phyloP scores from a whole-genome alignment of 2,888 invertebrate genomes.

The Nyleta sp. region DNA sequence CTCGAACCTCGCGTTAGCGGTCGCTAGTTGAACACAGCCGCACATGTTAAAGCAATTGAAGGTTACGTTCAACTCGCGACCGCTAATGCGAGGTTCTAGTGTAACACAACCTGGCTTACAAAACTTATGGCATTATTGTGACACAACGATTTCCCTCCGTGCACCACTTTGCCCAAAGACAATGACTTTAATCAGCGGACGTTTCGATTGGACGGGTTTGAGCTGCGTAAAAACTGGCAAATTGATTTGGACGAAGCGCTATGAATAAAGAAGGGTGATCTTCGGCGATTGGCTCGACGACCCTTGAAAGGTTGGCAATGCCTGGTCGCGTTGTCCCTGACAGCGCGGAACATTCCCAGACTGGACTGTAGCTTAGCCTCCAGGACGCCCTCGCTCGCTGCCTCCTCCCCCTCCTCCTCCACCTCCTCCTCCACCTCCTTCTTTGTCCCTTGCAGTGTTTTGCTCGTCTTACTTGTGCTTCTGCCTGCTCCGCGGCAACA shows the following conservation, averaged over 20 bases:
- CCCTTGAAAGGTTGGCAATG: slow-evolving; percentile 59
- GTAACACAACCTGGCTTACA: no score
- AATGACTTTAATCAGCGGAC: no score
- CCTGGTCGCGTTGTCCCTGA: slow-evolving; percentile 65
- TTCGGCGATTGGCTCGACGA: slow-evolving; percentile 34
- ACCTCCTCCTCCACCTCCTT: slow-evolving; percentile 30
- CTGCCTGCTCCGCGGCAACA: slow-evolving; percentile 45
- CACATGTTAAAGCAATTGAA: no score
- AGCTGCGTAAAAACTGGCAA: no score
- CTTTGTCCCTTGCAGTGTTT: slow-evolving; percentile 55
- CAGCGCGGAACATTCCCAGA: slow-evolving; percentile 67
- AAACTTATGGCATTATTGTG: no score
- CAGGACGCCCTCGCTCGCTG: slow-evolving; percentile 65
- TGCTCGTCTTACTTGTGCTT: slow-evolving; percentile 45
- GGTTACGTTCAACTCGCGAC: no score
- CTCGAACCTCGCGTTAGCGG: no score
- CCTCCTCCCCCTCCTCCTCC: slow-evolving; percentile 30
- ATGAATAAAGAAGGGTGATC: slow-evolving; percentile 26
- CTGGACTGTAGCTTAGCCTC: slow-evolving; percentile 66
- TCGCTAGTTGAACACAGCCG: no score
- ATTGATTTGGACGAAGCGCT: not conserved
- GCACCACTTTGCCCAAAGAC: no score
- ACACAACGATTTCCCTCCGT: no score
- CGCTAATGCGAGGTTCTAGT: no score
- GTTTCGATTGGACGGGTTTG: no score